Base-by-base conservation (phyloP, 2,113 vertebrate species). In the Astur gentilis region DNA sequence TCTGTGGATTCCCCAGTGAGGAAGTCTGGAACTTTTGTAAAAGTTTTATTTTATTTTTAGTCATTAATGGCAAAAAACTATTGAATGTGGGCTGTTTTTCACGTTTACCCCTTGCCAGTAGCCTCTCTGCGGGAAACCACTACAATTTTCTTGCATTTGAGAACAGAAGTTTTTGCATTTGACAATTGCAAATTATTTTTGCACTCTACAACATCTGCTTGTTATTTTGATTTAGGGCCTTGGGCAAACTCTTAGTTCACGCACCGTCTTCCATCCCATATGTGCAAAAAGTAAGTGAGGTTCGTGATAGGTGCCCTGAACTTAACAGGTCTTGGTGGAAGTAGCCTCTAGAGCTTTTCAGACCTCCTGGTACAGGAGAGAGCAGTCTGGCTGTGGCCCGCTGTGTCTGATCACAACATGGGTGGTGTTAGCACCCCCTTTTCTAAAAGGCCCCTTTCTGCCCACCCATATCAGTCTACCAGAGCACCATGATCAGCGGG, bases 11-110 rank as follows among this genome's bases (percentile, higher is more conserved):
- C 40, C 78, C 57, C 62, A 90, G 19, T 42, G 82, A 88, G 78
- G 66, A 96, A 88, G 75, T 90, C 50, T 88, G 92, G 42, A 80
- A 94, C 79, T 95, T 96, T 45, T 80, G 36, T 80, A 54, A 57
- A 84, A 83, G 49, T 90, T 95, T 92, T 47, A 34, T 52, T 77
- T 45, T 82, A 44, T 36, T 95, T 95, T 93, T 26, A 86, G 85
- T 57, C 9, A 5, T 52, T 47, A 90, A 49, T 83, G 47, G 10
- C 45, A 54, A 22, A 85, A 89, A 89, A 19, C 58, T 91, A 58
- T 94, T 76, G 76, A 83, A 49, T 57, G 66, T 65, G 61, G 55
- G 34, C 32, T 19, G 23, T 1, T 84, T 94, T 87, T 91, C 12
- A n/a, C 22, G 11, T 45, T 96, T 93, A 36, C 19, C 29, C 19